phyloP scores from a whole-genome alignment of 2,113 vertebrate genomes.

The Upupa epops region DNA sequence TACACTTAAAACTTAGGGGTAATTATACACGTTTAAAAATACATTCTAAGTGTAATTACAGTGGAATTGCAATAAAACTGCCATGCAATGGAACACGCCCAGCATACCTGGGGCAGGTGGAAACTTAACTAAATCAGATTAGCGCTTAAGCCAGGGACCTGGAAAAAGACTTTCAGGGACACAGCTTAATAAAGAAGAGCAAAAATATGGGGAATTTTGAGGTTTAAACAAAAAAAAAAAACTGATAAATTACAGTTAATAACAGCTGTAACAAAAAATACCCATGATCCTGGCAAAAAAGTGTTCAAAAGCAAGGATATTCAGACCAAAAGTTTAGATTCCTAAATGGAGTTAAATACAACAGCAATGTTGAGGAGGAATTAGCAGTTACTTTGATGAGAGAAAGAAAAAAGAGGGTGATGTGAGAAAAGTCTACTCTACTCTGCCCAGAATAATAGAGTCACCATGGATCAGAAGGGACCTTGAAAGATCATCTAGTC shows the following conservation, averaged over 20 bases:
- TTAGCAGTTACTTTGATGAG: not conserved
- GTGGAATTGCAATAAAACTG: conserved; percentile 4
- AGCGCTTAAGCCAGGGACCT: not conserved
- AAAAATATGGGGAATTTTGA: not conserved
- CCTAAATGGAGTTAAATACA: not conserved
- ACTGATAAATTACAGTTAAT: not conserved
- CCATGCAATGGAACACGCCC: not conserved
- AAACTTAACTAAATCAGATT: not conserved
- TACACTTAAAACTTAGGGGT: not conserved
- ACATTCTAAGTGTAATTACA: conserved; percentile 5
- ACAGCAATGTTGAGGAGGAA: not conserved
- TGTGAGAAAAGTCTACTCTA: not conserved
- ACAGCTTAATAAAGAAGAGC: not conserved
- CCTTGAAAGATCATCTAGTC: no score
- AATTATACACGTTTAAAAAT: not conserved
- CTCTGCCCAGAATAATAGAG: not conserved
- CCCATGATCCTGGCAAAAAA: not conserved
- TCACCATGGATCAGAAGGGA: no score
- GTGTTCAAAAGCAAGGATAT: not conserved
- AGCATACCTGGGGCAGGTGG: not conserved
- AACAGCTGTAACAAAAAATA: not conserved
- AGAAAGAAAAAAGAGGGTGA: not conserved
- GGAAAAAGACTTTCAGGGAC: not conserved
- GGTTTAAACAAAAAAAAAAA: no score
- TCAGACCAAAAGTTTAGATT: not conserved